Base-by-base conservation (phyloP, 2,888 invertebrate genomes). In the Ptilodon capucinus region DNA sequence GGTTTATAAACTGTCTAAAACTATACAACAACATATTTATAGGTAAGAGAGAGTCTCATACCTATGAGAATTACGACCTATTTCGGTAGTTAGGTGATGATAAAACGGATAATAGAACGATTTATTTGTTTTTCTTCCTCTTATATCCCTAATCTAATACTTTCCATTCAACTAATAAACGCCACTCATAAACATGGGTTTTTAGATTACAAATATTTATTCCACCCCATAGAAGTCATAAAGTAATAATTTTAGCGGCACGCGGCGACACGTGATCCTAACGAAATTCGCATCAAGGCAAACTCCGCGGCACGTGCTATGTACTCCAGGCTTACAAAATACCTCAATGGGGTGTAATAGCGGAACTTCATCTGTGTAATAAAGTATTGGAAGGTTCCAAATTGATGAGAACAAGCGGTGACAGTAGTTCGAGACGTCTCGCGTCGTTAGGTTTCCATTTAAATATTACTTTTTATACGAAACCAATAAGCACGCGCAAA, bases 151-250 rank as follows among this genome's bases (percentile, higher is more conserved):
- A 32, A 64, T 61, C 28, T 28, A 65, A 64, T 61, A 52, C 53
- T 66, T 55, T 61, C 63, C 52, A 76, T 74, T 75, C 64, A 72
- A 55, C 50, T 51, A 60, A 74, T 69, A 57, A 54, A 64, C 60
- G 66, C 55, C 64, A 66, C 68, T 63, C 66, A 65, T 71, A 77
- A 79, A 79, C 76, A 81, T 75, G 66, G 73, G 69, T 75, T 80
- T 80, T 74, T 64, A 64, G 67, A 81, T 76, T 68, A 71, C 80
- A 84, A 87, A 86, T 86, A 86, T 87, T 87, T 80, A 82, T 80
- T 76, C 71, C 76, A 73, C 76, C 75, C 78, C 68, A 76, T 74
- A 75, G 59, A 61, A 54, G 53, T 51, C 50, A 57, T 60, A 76
- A 71, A 73, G 66, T 63, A 63, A 68, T 73, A 40, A 73, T 75